Evolutionary conservation across 2,888 invertebrate species (phyloP), one percentile per base, ranked within the genome.

Genomic region (Helobdella robusta): DNA sequence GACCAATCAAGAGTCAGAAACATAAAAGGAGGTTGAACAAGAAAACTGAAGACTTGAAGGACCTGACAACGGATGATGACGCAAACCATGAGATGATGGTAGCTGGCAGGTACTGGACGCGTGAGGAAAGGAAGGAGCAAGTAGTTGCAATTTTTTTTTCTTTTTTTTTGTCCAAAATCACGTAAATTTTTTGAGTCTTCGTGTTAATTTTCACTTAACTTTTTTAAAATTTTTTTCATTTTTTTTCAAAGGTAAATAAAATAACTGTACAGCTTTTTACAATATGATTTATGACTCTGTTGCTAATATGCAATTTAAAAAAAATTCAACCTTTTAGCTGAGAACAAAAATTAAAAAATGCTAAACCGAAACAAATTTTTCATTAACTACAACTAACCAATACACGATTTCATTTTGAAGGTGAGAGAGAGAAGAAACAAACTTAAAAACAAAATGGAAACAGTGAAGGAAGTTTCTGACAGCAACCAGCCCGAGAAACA

Each of bases 101-200:
- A n/a, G 56, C 56, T 1, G 56, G 56, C 28, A 56, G 28, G 32
- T 56, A 56, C 32, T 56, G 56, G 56, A 56, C 56, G 28, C 28
- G 56, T 11, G 56, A 56, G 32, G 56, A 56, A 30, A 56, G 56
- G 28, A 8, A 32, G 28, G 56, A 56, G 18, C 56, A 56, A 32
- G 56, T 56, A 6, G 40, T 40, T 40, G 8, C 40, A 15, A 18
- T 40, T 18, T 40, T 40, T 40, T 18, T 40, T 40, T 40, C 40
- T 40, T 40, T 40, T 18, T 40, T 18, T 40, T 40, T 40, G 8
- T 18, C 40, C 18, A 40, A 15, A 40, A 40, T 40, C 8, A 40
- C 18, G 18, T 15, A 15, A 40, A 40, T 40, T 40, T 40, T 8
- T 40, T 15, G 18, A 15, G 18, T 48, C 25, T 48, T 48, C 23